These are phyloP conservation scores for Bovichtus variegatus DNA, from an alignment of 2,797 vertebrate species.

Conservation along the genomic window DNA sequence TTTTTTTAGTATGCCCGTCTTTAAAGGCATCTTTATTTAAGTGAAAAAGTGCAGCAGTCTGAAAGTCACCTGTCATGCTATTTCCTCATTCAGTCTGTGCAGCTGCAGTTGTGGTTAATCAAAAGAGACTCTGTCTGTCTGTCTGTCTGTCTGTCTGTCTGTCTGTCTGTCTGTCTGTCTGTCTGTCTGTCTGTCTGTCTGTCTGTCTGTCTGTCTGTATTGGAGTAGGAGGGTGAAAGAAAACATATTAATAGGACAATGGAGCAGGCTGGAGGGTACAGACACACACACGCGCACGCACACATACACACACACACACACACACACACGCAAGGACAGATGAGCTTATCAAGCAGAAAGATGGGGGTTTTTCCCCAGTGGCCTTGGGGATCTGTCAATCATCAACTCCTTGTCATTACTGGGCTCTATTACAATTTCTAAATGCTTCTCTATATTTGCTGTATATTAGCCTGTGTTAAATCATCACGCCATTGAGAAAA, in stretches of 20 bases:
- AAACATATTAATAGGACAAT: constrained; percentile 76
- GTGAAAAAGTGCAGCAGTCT: neutral
- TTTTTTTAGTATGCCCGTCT: neutral
- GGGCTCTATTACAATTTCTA: constrained; percentile 39
- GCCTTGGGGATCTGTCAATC: constrained; percentile 62
- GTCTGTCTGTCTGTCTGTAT: constrained; percentile 2
- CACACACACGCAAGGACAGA: constrained; percentile 51
- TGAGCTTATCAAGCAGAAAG: constrained; percentile 61
- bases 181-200: neutral
- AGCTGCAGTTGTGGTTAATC: constrained; percentile 57
- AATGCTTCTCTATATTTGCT: constrained; percentile 32
- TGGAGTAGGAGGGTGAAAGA: constrained; percentile 47
- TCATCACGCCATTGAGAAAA: constrained; percentile 40
- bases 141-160: neutral
- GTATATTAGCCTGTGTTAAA: constrained; percentile 30
- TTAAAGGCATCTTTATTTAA: neutral
- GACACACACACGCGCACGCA: constrained; percentile 42
- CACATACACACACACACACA: constrained; percentile 48
- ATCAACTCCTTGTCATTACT: constrained; percentile 44
- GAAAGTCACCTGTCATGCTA: constrained; percentile 30
- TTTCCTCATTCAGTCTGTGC: constrained; percentile 36
- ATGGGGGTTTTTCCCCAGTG: constrained; percentile 32
- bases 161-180: constrained; percentile 1
- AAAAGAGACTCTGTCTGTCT: constrained; percentile 23
- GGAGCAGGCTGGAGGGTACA: constrained; percentile 51